These are phyloP conservation scores for Saxicola maurus DNA, from an alignment of 2,797 vertebrate genomes.

Conservation along the genomic window DNA sequence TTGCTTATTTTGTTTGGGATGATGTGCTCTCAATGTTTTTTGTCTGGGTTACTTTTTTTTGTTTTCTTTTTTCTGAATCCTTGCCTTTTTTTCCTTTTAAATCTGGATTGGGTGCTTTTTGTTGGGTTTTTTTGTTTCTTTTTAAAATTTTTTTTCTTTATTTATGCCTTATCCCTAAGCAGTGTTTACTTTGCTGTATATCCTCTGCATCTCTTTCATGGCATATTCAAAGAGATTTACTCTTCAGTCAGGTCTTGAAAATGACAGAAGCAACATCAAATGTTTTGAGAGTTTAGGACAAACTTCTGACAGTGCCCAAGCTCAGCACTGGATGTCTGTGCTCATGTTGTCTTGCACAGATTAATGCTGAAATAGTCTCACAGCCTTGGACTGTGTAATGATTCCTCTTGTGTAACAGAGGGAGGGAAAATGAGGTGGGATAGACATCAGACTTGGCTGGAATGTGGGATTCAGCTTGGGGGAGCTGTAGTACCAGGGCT, in stretches of 20 bases:
- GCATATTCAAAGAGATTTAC: not conserved
- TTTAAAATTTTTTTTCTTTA: not conserved
- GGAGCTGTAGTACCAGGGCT: not conserved
- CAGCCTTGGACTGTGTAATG: not conserved
- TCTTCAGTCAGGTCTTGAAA: not conserved
- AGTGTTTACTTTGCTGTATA: not conserved
- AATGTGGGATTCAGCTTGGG: not conserved
- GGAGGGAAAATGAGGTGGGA: not conserved
- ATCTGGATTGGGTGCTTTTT: not conserved
- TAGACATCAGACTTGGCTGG: not conserved
- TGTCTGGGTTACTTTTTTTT: rapidly evolving
- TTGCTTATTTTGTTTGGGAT: not conserved
- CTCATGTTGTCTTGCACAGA: not conserved
- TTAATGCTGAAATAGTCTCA: not conserved
- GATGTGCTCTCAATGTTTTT: not conserved
- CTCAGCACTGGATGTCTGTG: not conserved
- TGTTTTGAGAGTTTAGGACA: not conserved
- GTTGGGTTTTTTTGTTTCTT: not conserved
- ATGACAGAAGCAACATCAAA: not conserved
- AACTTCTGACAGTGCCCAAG: not conserved
- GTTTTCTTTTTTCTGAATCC: not conserved
- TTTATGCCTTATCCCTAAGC: not conserved
- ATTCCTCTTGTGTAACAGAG: not conserved
- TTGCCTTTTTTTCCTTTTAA: not conserved
- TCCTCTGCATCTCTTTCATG: not conserved